These are phyloP conservation scores for Orthosia incerta DNA, from an alignment of 2,888 invertebrate species.

Conservation along the genomic window DNA sequence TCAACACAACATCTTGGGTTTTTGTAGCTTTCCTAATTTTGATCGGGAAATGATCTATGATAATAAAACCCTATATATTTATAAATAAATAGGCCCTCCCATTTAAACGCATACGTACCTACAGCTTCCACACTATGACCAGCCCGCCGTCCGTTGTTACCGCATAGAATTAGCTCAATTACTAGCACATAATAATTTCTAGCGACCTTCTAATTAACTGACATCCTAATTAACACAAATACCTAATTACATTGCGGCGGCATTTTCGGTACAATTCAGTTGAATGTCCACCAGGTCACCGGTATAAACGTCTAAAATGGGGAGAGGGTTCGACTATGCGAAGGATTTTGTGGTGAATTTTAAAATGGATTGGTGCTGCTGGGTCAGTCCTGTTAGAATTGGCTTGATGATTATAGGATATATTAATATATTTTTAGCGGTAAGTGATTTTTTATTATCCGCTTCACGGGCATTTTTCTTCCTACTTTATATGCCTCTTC, in stretches of 20 bases:
- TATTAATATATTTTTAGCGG: slow-evolving; percentile 76
- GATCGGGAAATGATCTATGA: too few species aligned
- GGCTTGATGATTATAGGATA: slow-evolving; percentile 79
- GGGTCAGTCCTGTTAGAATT: slow-evolving; percentile 76
- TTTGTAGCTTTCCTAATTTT: too few species aligned
- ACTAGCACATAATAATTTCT: slow-evolving; percentile 69
- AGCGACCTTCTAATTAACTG: slow-evolving; percentile 78
- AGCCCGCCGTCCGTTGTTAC: slow-evolving; percentile 38
- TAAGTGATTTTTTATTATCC: slow-evolving; percentile 61
- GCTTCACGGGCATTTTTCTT: background rate
- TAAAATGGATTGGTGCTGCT: slow-evolving; percentile 79
- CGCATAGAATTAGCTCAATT: slow-evolving; percentile 70
- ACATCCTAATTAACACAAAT: slow-evolving; percentile 81
- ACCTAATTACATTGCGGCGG: slow-evolving; percentile 63
- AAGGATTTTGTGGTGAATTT: slow-evolving; percentile 74
- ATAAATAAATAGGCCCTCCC: background rate
- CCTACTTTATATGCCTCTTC: background rate
- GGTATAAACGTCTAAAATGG: slow-evolving; percentile 70
- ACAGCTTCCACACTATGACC: slow-evolving; percentile 44
- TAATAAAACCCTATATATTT: too few species aligned
- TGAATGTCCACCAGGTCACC: slow-evolving; percentile 47
- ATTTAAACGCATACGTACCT: background rate
- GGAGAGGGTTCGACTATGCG: slow-evolving; percentile 72
- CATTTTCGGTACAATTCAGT: slow-evolving; percentile 61
- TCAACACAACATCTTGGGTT: too few species aligned